These are phyloP conservation scores for Clistopyga incitator DNA, from an alignment of 2,888 invertebrate species.

Conservation along the genomic window DNA sequence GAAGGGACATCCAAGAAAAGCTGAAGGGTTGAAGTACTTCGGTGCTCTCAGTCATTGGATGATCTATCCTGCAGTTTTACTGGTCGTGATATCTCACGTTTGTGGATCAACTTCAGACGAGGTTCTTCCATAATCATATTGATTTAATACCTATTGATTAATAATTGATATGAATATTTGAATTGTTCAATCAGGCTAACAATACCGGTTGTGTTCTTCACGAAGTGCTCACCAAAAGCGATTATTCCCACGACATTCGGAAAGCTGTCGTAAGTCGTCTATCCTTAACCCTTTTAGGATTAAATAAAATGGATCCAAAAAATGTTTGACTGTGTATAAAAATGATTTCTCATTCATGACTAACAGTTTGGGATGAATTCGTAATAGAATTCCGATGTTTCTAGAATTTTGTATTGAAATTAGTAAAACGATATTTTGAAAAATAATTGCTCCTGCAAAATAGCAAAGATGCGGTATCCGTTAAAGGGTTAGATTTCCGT, in stretches of 20 bases:
- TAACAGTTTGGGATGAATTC: too few species aligned
- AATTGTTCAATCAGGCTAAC: slow-evolving; percentile 7
- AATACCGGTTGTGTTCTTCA: slow-evolving; percentile 19
- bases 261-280: background rate
- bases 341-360: too few species aligned
- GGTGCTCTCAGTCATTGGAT: background rate
- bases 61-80: background rate
- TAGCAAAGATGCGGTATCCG: too few species aligned
- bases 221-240: background rate
- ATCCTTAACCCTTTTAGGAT: too few species aligned
- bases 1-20: background rate
- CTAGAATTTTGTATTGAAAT: background rate
- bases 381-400: background rate
- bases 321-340: too few species aligned
- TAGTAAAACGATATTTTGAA: too few species aligned
- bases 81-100: slow-evolving; percentile 8
- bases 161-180: too few species aligned
- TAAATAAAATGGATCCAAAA: too few species aligned
- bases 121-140: background rate
- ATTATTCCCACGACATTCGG: background rate
- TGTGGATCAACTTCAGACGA: slow-evolving; percentile 24
- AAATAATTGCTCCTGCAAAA: too few species aligned
- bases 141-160: too few species aligned
- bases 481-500: background rate
- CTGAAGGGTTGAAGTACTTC: background rate